phyloP scores from a whole-genome alignment of 2,113 vertebrate species.

The Gambusia affinis region DNA sequence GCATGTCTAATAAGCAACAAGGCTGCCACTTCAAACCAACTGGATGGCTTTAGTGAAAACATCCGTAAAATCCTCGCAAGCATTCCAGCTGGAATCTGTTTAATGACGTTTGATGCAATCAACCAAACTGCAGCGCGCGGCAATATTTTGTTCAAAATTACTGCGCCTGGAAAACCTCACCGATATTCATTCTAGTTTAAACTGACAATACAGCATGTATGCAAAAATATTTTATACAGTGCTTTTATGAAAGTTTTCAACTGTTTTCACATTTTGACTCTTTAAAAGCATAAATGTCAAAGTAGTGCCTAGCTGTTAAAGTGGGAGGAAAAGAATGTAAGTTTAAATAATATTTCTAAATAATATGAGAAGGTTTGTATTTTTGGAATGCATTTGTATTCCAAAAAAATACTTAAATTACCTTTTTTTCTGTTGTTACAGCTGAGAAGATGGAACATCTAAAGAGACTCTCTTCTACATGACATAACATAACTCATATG shows the following conservation, averaged over 20 bases:
- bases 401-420: background rate
- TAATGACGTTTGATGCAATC: background rate
- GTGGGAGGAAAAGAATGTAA: background rate
- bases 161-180: background rate
- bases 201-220: background rate
- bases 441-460: background rate
- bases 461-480: too few species aligned
- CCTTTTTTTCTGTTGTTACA: background rate
- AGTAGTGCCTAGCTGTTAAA: background rate
- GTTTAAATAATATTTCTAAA: background rate
- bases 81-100: conserved; percentile 5
- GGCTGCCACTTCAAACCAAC: conserved; percentile 2
- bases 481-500: too few species aligned
- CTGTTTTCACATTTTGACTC: background rate
- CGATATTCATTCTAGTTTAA: too few species aligned
- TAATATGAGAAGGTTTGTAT: background rate
- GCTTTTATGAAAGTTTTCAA: background rate
- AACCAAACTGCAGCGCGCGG: background rate
- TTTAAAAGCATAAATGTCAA: background rate
- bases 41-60: conserved; percentile 2
- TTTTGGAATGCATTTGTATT: background rate
- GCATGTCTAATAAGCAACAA: conserved; percentile 2
- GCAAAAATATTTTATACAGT: background rate
- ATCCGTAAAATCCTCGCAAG: conserved; percentile 5
- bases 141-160: conserved; percentile 4